Percentiles rank a stretch among this genome's conserved stretches.
Conservation (phyloP, 2,888 invertebrate species). For the Geophilus truncorum region DNA sequence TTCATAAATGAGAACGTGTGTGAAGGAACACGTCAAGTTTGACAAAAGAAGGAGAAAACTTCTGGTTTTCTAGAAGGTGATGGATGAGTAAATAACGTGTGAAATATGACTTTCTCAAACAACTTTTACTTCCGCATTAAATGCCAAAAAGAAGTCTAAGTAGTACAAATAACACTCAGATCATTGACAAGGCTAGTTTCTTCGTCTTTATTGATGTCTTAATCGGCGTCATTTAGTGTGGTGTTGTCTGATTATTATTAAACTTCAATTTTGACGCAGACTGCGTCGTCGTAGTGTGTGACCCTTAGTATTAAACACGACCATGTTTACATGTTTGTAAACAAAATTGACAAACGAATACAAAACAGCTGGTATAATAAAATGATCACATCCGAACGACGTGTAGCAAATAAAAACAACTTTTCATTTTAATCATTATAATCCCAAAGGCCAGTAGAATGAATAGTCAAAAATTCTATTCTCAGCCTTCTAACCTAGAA, state of each 20-base stretch:
- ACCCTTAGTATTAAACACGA: too few relatives aligned
- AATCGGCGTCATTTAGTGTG: too few relatives aligned
- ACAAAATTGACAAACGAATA: too few relatives aligned
- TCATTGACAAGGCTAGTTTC: too few relatives aligned
- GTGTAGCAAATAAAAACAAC: neutral
- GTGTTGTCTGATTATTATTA: too few relatives aligned
- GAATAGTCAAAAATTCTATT: slow-evolving; percentile 5
- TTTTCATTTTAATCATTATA: neutral
- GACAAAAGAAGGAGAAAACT: neutral
- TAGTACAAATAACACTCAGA: neutral
- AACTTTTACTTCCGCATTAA: neutral
- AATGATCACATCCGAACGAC: neutral
- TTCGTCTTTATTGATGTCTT: too few relatives aligned
- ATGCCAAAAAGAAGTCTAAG: neutral
- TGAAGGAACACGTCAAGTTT: neutral
- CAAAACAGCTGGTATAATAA: too few relatives aligned
- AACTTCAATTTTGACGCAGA: too few relatives aligned
- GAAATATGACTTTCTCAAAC: neutral
- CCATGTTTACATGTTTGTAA: too few relatives aligned
- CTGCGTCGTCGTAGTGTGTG: too few relatives aligned
- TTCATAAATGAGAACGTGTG: neutral
- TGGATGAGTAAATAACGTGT: neutral
- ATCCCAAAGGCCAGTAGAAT: neutral
- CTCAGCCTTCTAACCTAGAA: slow-evolving; percentile 16
- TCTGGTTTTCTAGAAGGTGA: neutral